Evolutionary conservation across 2,888 invertebrate species (phyloP).

Genomic region (Dolichomitus sp.): DNA sequence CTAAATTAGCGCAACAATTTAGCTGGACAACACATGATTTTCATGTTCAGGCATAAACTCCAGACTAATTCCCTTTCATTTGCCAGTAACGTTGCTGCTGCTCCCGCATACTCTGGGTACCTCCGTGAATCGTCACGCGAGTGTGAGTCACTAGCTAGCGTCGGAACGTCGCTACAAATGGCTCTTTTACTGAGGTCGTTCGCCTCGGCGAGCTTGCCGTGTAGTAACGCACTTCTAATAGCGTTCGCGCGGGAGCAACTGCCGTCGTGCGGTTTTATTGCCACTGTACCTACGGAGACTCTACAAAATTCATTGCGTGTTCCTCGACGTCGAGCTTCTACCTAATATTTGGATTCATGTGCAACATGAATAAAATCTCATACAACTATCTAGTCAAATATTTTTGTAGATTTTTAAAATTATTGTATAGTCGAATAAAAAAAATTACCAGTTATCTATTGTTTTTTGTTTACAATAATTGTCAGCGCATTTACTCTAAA

Average conservation of each 20-base stretch:
- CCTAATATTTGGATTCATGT: slow-evolving; percentile 23
- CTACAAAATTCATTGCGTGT: slow-evolving; percentile 46
- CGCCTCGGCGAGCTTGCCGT: slow-evolving; percentile 33
- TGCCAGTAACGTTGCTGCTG: slow-evolving; percentile 27
- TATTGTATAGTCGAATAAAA: neutral
- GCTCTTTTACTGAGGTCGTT: slow-evolving; percentile 49
- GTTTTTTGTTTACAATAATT: too few relatives aligned
- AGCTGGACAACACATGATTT: neutral
- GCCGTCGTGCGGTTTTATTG: slow-evolving; percentile 39
- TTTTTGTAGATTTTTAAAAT: neutral
- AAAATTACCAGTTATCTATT: neutral
- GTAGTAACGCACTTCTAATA: slow-evolving; percentile 52
- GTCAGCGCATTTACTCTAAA: too few relatives aligned
- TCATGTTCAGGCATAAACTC: slow-evolving; percentile 3
- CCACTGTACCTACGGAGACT: slow-evolving; percentile 20
- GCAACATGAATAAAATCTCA: slow-evolving; percentile 8
- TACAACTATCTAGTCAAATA: slow-evolving; percentile 15
- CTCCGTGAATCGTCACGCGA: slow-evolving; percentile 46
- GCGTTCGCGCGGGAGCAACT: slow-evolving; percentile 10
- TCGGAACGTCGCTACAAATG: slow-evolving; percentile 34
- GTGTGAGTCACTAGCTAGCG: slow-evolving; percentile 28
- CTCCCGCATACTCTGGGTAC: slow-evolving; percentile 12
- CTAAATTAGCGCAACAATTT: slow-evolving; percentile 5
- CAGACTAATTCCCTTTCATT: slow-evolving; percentile 43
- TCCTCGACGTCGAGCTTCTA: slow-evolving; percentile 35